Evolutionary conservation across 2,888 invertebrate genomes (phyloP).

Genomic region (Thecophora atra): DNA sequence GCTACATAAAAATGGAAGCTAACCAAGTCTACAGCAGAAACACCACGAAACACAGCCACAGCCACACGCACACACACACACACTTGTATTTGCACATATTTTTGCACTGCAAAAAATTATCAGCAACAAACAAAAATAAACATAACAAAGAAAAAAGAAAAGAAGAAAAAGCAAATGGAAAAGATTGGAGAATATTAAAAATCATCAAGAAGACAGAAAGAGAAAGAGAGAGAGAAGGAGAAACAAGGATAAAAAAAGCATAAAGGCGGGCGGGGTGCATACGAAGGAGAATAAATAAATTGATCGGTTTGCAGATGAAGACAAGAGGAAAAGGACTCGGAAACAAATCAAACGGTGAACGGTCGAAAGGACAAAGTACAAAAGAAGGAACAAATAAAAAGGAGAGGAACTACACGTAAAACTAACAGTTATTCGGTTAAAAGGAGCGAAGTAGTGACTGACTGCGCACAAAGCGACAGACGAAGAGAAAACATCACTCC

Average conservation of each 20-base stretch:
- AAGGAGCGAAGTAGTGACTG: neutral
- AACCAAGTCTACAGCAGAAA: constrained; percentile 3
- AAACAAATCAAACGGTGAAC: neutral
- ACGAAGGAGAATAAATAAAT: neutral
- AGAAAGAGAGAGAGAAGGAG: neutral
- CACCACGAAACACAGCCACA: neutral
- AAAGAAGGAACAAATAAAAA: neutral
- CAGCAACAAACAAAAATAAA: neutral
- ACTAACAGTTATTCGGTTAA: neutral
- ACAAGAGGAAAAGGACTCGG: neutral
- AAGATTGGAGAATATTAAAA: neutral
- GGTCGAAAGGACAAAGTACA: neutral
- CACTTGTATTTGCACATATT: neutral
- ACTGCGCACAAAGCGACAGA: neutral
- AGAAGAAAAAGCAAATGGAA: neutral
- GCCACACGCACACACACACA: too few species aligned
- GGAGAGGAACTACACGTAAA: neutral
- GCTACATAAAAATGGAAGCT: neutral
- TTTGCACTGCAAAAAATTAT: constrained; percentile 9
- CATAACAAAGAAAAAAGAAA: neutral
- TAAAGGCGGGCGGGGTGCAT: neutral
- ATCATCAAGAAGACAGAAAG: neutral
- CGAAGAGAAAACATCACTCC: neutral
- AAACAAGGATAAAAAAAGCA: neutral
- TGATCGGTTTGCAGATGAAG: neutral